Percentiles rank a stretch among this genome's conserved stretches.
These are phyloP conservation scores for Zalophus californianus DNA, from an alignment of 2,797 vertebrate genomes.

Conservation along the genomic window DNA sequence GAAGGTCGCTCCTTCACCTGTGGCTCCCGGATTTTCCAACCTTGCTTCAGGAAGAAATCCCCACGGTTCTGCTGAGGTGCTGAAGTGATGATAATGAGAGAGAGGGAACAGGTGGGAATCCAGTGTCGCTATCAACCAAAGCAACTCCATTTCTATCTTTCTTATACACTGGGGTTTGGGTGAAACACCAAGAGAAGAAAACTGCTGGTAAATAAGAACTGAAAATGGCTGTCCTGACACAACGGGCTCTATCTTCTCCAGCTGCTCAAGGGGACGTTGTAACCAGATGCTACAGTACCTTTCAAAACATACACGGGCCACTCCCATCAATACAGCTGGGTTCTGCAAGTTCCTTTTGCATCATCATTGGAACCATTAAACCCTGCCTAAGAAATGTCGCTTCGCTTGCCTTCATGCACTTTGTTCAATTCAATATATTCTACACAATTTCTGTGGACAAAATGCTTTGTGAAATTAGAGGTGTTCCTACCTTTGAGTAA, in stretches of 20 bases:
- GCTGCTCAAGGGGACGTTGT: neutral
- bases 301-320: neutral
- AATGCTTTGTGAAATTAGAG: neutral
- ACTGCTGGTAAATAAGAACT: neutral
- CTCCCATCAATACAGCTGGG: neutral
- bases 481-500: neutral
- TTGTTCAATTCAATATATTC: neutral
- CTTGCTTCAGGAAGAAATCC: neutral
- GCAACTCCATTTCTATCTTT: neutral
- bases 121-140: neutral
- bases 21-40: neutral
- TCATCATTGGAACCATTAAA: neutral
- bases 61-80: neutral
- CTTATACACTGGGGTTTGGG: neutral
- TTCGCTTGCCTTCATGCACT: neutral
- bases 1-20: neutral
- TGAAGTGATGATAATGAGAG: too few species aligned
- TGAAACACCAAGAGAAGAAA: neutral
- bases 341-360: neutral
- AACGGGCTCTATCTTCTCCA: neutral
- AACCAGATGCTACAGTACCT: neutral
- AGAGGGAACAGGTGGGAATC: neutral
- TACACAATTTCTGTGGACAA: neutral
- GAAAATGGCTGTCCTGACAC: neutral
- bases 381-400: neutral